Evolutionary conservation across 2,797 vertebrate genomes (phyloP), one percentile per base, ranked within the genome.

Genomic region (Pipistrellus nathusii): DNA sequence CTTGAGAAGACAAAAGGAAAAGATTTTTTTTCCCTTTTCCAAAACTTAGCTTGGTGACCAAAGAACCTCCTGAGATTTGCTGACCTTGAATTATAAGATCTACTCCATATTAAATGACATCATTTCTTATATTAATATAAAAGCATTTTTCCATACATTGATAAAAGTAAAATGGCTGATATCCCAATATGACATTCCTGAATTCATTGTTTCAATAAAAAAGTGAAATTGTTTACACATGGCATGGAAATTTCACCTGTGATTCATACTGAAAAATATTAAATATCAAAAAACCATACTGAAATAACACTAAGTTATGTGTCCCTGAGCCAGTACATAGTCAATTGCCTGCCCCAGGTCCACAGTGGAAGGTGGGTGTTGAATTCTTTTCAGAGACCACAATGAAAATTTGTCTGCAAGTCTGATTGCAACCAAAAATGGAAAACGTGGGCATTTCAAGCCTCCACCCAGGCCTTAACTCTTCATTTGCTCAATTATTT

Each of bases 171-270:
- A 96, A 96, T 93, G 92, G 88, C 85, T 85, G 38, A 91, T 96
- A 95, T 90, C 95, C 85, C 86, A 96, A 86, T 89, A 95, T 90
- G 80, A 18, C 35, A 48, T 87, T 97, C 96, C 81, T 93, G 30
- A 75, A 94, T 96, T 93, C 72, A 96, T 9, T 7, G n/a, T 93
- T 88, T 94, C 85, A 90, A 96, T 95, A 97, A 96, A 96, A 95
- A 95, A 92, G 94, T 93, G 23, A 95, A 90, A 93, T 91, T 95
- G 95, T 95, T 97, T 97, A 97, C 97, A 97, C 94, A 97, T 97
- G 95, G 93, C 72, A 95, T 77, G 44, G 83, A 96, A 94, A 92
- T 15, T 80, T 95, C 93, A 81, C 77, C 95, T 95, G 84, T 97
- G 96, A 97, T 95, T 97, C 94, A 97, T 90, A 94, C 85, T 55